Conservation (phyloP, 2,797 vertebrate species). For the Schizopygopsis pylzovi region DNA sequence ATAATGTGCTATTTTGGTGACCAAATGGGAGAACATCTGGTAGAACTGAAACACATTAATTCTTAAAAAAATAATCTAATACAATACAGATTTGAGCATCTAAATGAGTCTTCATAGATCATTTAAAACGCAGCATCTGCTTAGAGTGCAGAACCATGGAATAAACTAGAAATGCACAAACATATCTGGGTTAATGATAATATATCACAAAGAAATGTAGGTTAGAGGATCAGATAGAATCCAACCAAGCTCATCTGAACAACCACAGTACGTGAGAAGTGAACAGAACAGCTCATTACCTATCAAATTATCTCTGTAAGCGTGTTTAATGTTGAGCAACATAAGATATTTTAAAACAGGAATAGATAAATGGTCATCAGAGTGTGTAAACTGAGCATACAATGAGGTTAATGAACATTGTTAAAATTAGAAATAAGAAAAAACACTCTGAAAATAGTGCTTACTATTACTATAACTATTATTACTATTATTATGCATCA, state of each 20-base stretch:
- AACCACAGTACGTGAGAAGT: not conserved
- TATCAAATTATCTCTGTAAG: slow-evolving; percentile 14
- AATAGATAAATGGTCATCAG: slow-evolving; percentile 22
- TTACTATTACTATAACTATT: not conserved
- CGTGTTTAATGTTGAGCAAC: slow-evolving; percentile 32
- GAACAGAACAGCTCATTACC: slow-evolving; percentile 12
- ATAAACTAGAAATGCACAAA: slow-evolving; percentile 17
- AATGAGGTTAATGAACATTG: slow-evolving; percentile 27
- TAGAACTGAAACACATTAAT: slow-evolving; percentile 3
- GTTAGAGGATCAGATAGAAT: slow-evolving; percentile 10
- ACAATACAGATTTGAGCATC: slow-evolving; percentile 12
- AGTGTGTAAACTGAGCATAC: slow-evolving; percentile 15
- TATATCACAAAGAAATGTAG: slow-evolving; percentile 15
- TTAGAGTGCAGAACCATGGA: not conserved
- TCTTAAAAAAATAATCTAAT: not conserved
- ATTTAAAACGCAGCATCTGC: not conserved
- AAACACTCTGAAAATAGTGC: not conserved
- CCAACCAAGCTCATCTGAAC: slow-evolving; percentile 10
- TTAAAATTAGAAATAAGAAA: not conserved
- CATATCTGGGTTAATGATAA: slow-evolving; percentile 32
- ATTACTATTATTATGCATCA: not conserved
- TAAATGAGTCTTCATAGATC: not conserved
- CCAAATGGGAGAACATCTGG: slow-evolving; percentile 36
- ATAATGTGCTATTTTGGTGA: not conserved
- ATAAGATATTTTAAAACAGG: slow-evolving; percentile 9